phyloP scores from a whole-genome alignment of 2,797 vertebrate species.

The Rhinichthys osculus region DNA sequence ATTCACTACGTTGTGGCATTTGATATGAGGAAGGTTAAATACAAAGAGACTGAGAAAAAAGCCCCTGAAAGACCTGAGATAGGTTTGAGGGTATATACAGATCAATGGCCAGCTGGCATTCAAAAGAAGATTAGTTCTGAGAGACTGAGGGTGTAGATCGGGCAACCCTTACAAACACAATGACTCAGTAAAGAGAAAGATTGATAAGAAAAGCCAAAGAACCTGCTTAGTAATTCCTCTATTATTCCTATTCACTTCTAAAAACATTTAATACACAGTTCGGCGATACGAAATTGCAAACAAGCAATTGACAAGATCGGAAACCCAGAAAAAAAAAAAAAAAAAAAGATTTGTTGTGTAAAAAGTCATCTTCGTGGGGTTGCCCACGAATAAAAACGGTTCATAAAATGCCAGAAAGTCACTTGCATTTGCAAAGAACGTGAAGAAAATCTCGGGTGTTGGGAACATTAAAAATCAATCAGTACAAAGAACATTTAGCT shows the following conservation, averaged over 20 bases:
- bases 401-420: conserved; percentile 19
- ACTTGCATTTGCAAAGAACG: conserved; percentile 6
- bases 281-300: not conserved
- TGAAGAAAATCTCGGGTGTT: conserved; percentile 1
- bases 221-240: not conserved
- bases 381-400: not conserved
- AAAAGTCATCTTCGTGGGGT: not conserved
- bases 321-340: not conserved
- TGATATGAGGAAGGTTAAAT: conserved; percentile 17
- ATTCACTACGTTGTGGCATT: not conserved
- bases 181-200: not conserved
- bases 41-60: conserved; percentile 30
- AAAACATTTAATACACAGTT: not conserved
- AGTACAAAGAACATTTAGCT: conserved; percentile 39
- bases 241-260: not conserved
- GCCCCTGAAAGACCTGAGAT: not conserved
- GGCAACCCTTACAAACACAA: conserved; percentile 18
- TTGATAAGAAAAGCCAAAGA: conserved; percentile 8
- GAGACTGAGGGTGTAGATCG: conserved; percentile 5
- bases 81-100: conserved; percentile 29
- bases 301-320: not conserved
- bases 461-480: conserved; percentile 50
- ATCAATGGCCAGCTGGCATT: conserved; percentile 40
- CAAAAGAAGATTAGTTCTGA: conserved; percentile 39
- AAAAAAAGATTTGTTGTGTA: not conserved